These are phyloP conservation scores for Amazona ochrocephala DNA, from an alignment of 2,797 vertebrate genomes.

Conservation along the genomic window DNA sequence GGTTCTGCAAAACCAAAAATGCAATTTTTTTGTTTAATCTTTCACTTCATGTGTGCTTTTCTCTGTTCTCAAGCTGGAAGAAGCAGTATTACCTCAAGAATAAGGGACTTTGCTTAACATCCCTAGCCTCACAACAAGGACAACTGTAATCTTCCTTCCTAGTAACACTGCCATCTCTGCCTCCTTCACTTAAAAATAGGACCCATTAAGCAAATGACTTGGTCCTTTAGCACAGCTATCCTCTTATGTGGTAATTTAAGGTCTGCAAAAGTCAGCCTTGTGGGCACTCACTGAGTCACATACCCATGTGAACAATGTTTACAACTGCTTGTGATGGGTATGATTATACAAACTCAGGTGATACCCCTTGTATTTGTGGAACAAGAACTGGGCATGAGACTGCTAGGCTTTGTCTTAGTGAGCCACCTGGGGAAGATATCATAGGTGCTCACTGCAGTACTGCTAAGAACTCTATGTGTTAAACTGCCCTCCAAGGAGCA, in stretches of 20 bases:
- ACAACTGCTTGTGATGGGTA: neutral
- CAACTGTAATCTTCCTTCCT: neutral
- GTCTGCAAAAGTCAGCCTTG: neutral
- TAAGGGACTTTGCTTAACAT: fast-evolving
- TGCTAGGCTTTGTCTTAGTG: neutral
- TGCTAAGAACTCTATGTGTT: neutral
- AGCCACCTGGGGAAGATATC: neutral
- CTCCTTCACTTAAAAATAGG: neutral
- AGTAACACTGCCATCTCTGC: neutral
- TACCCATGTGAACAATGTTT: neutral
- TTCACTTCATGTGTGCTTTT: neutral
- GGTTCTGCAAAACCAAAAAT: neutral
- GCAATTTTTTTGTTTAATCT: neutral
- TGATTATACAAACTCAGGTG: neutral
- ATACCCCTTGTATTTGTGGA: neutral
- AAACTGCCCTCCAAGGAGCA: neutral
- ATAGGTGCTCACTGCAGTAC: neutral
- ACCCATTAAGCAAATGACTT: neutral
- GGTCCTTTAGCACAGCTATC: neutral
- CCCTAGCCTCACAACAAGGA: neutral
- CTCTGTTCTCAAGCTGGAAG: neutral
- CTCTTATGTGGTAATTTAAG: neutral
- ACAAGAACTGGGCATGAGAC: neutral
- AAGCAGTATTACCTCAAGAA: neutral
- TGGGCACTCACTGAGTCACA: neutral